Evolutionary conservation across 2,797 vertebrate species (phyloP).

Genomic region (Xiphorhynchus erythropygius): DNA sequence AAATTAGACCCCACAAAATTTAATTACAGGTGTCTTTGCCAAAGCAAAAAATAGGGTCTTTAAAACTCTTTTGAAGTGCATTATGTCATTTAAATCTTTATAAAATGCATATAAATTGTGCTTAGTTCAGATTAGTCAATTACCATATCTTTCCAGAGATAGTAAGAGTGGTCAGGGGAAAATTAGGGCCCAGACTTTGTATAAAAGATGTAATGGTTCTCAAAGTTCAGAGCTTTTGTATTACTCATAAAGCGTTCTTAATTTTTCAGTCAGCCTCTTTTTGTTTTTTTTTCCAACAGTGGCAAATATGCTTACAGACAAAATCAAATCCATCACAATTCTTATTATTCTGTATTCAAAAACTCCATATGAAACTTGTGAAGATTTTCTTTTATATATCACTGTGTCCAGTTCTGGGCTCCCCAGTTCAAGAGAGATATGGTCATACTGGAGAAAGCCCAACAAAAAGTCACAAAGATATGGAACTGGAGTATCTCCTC

Average conservation of each 20-base stretch:
- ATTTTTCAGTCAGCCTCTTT: constrained; percentile 11
- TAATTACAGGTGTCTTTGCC: not conserved
- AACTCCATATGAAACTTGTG: not conserved
- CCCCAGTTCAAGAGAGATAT: not conserved
- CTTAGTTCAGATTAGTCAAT: constrained; percentile 8
- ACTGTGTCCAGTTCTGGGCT: not conserved
- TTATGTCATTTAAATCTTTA: not conserved
- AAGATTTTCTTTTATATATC: not conserved
- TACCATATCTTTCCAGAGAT: not conserved
- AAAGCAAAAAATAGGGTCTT: not conserved
- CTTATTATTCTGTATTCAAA: not conserved
- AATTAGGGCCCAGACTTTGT: not conserved
- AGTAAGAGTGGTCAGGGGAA: not conserved
- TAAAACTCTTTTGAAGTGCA: not conserved
- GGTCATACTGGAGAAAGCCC: not conserved
- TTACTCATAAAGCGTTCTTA: constrained; percentile 17
- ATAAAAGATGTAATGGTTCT: not conserved
- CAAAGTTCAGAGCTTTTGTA: constrained; percentile 1
- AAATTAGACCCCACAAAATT: not conserved
- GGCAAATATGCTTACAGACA: not conserved
- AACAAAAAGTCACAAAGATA: not conserved
- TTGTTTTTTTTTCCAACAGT: not conserved
- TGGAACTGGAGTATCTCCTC: not conserved
- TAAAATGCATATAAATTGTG: not conserved
- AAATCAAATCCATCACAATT: not conserved